Conservation (phyloP, 2,888 invertebrate genomes). For the Thelaira solivaga region DNA sequence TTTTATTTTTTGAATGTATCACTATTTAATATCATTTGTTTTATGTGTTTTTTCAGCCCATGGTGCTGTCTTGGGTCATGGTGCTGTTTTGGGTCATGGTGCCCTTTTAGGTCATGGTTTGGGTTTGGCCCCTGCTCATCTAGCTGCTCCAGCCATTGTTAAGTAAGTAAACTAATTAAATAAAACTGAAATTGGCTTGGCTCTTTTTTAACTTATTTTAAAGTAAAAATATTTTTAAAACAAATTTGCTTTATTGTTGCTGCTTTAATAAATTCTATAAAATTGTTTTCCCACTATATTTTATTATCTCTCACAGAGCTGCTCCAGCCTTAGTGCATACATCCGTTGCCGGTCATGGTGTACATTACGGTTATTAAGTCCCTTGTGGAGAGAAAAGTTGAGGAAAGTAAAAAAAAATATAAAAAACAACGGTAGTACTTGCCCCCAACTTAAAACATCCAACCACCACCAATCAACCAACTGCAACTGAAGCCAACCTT, state of each 20-base stretch:
- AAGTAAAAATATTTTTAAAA: not conserved
- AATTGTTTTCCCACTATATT: not conserved
- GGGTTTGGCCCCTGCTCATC: slow-evolving; percentile 63
- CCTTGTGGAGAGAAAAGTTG: not conserved
- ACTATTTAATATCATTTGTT: not conserved
- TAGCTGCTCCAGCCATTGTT: slow-evolving; percentile 67
- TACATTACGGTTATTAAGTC: slow-evolving; percentile 76
- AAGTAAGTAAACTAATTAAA: slow-evolving; percentile 69
- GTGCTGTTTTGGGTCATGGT: slow-evolving; percentile 66
- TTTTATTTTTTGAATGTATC: too few relatives aligned
- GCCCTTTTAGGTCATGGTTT: slow-evolving; percentile 63
- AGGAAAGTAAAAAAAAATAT: slow-evolving; percentile 2
- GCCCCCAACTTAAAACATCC: too few relatives aligned
- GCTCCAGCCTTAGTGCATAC: slow-evolving; percentile 76
- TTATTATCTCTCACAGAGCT: slow-evolving; percentile 67
- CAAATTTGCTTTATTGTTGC: not conserved
- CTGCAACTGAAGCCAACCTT: not conserved
- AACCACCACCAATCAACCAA: not conserved
- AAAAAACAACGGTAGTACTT: slow-evolving; percentile 28
- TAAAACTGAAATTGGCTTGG: not conserved
- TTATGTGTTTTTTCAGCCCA: slow-evolving; percentile 63
- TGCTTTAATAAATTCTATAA: slow-evolving; percentile 1
- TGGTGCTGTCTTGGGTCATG: slow-evolving; percentile 63
- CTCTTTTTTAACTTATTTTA: not conserved
- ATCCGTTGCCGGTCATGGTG: slow-evolving; percentile 76